Percentiles rank a stretch among this genome's conserved stretches.
Evolutionary conservation across 1,140 invertebrate genomes (phyloP).

Genomic region (Calephelis virginiensis): DNA sequence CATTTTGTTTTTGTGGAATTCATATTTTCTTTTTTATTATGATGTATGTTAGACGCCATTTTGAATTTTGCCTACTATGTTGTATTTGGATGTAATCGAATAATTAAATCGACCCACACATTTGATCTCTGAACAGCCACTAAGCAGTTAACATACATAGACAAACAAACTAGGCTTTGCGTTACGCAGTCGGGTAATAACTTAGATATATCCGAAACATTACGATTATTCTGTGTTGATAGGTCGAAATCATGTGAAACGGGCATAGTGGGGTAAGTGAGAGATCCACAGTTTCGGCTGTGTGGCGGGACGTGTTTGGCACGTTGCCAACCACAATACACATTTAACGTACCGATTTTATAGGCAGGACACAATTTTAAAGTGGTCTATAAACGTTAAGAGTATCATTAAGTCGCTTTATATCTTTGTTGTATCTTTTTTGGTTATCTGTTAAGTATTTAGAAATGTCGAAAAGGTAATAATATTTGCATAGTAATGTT

Average conservation of each 20-base stretch:
- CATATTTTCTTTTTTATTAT: too few relatives aligned
- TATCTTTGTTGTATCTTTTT: conserved; percentile 46
- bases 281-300: conserved; percentile 60
- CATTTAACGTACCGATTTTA: conserved; percentile 67
- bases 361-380: conserved; percentile 70
- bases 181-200: too few relatives aligned
- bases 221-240: conserved; percentile 55
- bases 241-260: conserved; percentile 53
- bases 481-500: conserved; percentile 20
- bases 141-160: too few relatives aligned
- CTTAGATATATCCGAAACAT: neutral
- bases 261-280: conserved; percentile 44
- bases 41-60: too few relatives aligned
- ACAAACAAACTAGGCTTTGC: too few relatives aligned
- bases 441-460: conserved; percentile 25
- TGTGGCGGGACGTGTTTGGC: conserved; percentile 54
- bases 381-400: conserved; percentile 67
- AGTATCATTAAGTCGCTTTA: conserved; percentile 51
- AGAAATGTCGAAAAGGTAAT: conserved; percentile 22
- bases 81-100: too few relatives aligned
- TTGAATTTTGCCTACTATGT: too few relatives aligned
- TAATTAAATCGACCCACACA: too few relatives aligned
- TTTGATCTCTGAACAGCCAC: too few relatives aligned
- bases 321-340: conserved; percentile 61
- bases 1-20: too few relatives aligned